phyloP scores from a whole-genome alignment of 2,888 invertebrate species.

The Apamea sordens region DNA sequence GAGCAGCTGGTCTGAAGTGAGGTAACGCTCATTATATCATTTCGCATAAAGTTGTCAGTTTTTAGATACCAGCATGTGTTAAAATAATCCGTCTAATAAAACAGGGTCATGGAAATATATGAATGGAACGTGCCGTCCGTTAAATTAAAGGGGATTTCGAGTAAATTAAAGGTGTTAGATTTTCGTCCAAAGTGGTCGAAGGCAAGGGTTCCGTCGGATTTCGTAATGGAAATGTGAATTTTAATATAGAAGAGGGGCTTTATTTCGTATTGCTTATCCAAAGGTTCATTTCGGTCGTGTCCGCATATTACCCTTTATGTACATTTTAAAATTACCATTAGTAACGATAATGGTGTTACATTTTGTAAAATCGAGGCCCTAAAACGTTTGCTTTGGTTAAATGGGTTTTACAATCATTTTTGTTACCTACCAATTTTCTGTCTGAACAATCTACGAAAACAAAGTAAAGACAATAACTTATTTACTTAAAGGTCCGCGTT shows the following conservation, averaged over 20 bases:
- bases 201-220: constrained; percentile 60
- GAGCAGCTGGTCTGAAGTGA: constrained; percentile 63
- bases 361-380: constrained; percentile 47
- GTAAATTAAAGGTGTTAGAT: constrained; percentile 84
- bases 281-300: constrained; percentile 53
- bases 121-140: constrained; percentile 80
- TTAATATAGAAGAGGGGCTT: constrained; percentile 59
- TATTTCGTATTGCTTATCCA: constrained; percentile 63
- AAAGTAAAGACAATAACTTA: constrained; percentile 5
- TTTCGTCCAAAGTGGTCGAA: constrained; percentile 70
- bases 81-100: constrained; percentile 81
- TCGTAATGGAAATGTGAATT: constrained; percentile 68
- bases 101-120: constrained; percentile 70
- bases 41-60: constrained; percentile 73
- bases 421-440: constrained; percentile 28
- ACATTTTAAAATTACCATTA: constrained; percentile 64
- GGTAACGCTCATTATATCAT: constrained; percentile 71
- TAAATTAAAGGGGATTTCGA: constrained; percentile 83
- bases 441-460: constrained; percentile 4
- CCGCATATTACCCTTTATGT: constrained; percentile 61
- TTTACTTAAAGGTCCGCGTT: not conserved
- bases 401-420: constrained; percentile 39
- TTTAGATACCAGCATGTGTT: constrained; percentile 72
- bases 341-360: constrained; percentile 59
- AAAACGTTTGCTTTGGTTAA: constrained; percentile 45